A percentile compares a stretch with the other conserved stretches of the same genome.
Conservation (phyloP, 2,113 vertebrate species). For the Anthoscopus minutus region DNA sequence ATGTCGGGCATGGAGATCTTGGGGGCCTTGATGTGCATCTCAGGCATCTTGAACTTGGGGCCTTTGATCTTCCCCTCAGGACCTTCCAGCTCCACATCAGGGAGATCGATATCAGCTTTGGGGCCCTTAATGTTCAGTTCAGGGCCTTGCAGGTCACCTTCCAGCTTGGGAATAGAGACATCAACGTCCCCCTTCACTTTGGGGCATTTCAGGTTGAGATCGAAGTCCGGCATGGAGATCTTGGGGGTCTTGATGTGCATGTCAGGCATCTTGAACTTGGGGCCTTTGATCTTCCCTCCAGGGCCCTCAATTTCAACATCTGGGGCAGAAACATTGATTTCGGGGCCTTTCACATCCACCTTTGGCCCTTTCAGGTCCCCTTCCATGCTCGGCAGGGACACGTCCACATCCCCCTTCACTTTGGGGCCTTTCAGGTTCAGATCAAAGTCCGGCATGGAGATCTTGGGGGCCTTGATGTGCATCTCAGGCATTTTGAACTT, state of each 20-base stretch:
- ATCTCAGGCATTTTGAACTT: conserved; percentile 61
- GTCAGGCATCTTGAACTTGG: conserved; percentile 57
- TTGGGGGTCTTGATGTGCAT: conserved; percentile 55
- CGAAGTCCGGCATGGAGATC: conserved; percentile 66
- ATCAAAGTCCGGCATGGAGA: conserved; percentile 60
- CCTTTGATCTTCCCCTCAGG: neutral
- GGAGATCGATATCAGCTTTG: neutral
- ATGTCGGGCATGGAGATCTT: no score
- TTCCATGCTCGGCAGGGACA: neutral
- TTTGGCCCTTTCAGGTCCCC: conserved; percentile 25
- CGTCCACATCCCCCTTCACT: neutral
- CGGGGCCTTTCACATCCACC: conserved; percentile 33
- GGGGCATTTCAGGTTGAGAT: conserved; percentile 64
- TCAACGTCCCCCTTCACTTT: conserved; percentile 33
- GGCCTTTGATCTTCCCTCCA: conserved; percentile 14
- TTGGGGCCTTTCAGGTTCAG: conserved; percentile 49
- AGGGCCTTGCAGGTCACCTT: conserved; percentile 46
- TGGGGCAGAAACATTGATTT: conserved; percentile 39
- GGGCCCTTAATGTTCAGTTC: conserved; percentile 19
- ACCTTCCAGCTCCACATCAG: neutral
- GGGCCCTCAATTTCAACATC: conserved; percentile 32
- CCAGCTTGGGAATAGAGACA: neutral
- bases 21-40: conserved; percentile 50
- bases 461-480: conserved; percentile 52
- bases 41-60: conserved; percentile 49